These are phyloP conservation scores for Pao palembangensis DNA, from an alignment of 2,113 vertebrate genomes.

Conservation along the genomic window DNA sequence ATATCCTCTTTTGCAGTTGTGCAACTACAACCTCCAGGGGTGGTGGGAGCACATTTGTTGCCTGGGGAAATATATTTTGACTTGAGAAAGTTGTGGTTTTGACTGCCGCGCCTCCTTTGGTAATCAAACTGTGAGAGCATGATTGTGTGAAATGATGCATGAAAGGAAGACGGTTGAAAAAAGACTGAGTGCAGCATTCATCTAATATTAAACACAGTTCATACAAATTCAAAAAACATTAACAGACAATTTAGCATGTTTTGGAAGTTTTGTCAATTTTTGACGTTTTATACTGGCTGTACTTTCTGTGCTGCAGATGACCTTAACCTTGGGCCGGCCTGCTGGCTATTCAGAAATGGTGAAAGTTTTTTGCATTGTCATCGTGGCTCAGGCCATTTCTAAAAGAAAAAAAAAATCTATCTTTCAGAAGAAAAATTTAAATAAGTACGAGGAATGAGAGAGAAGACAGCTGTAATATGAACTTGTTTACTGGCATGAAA, in stretches of 20 bases:
- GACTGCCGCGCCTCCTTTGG: conserved; percentile 14
- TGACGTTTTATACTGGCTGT: background rate
- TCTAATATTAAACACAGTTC: conserved; percentile 8
- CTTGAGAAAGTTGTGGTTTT: conserved; percentile 12
- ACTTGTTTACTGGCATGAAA: too few relatives aligned
- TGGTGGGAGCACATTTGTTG: background rate
- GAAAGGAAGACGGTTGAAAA: background rate
- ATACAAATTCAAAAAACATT: background rate
- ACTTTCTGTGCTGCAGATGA: conserved; percentile 9
- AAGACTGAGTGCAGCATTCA: conserved; percentile 3
- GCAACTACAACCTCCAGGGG: conserved; percentile 7
- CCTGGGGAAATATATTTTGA: conserved; percentile 14
- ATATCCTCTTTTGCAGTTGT: conserved; percentile 4
- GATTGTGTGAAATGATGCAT: conserved; percentile 1
- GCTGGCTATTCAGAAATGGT: conserved; percentile 14
- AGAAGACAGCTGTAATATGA: background rate
- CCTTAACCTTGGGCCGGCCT: conserved; percentile 35
- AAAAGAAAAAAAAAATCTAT: conserved; percentile 18
- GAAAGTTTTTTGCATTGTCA: conserved; percentile 9
- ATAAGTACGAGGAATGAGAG: conserved; percentile 7
- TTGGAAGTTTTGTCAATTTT: background rate
- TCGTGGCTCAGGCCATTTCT: conserved; percentile 23
- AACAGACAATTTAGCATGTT: background rate
- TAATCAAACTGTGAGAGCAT: conserved; percentile 1
- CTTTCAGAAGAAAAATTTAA: conserved; percentile 16